Evolutionary conservation across 2,113 vertebrate genomes (phyloP).

Genomic region (Saimiri boliviensis): DNA sequence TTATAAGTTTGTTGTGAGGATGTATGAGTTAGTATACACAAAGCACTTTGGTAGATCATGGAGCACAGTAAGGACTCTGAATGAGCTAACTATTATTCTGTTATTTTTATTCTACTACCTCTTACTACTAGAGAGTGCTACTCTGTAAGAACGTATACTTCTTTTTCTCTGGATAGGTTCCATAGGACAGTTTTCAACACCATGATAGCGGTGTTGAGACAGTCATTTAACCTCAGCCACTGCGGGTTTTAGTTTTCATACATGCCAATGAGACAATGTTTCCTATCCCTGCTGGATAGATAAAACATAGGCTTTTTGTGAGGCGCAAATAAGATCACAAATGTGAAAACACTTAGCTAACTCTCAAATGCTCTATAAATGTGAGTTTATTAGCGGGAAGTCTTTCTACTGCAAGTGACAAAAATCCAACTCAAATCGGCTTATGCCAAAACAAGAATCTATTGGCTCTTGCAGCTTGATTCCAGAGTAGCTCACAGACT

Average conservation of each 20-base stretch:
- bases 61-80: neutral
- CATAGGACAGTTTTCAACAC: neutral
- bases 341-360: constrained; percentile 50
- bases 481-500: neutral
- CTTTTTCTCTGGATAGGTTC: neutral
- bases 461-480: neutral
- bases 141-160: neutral
- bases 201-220: neutral
- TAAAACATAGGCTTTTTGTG: neutral
- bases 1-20: neutral
- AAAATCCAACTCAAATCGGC: neutral
- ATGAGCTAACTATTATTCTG: neutral
- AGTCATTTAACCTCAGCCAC: neutral
- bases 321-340: constrained; percentile 4
- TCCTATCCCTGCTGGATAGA: neutral
- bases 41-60: neutral
- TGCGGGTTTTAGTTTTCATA: neutral
- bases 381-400: constrained; percentile 61
- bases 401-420: constrained; percentile 42
- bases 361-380: constrained; percentile 56
- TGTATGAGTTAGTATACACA: neutral
- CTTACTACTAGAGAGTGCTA: neutral
- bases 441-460: neutral
- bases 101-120: neutral
- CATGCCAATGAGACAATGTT: neutral